Evolutionary conservation across 2,888 invertebrate species (phyloP), one percentile per base, ranked within the genome.

Genomic region (Apodemia mormo): DNA sequence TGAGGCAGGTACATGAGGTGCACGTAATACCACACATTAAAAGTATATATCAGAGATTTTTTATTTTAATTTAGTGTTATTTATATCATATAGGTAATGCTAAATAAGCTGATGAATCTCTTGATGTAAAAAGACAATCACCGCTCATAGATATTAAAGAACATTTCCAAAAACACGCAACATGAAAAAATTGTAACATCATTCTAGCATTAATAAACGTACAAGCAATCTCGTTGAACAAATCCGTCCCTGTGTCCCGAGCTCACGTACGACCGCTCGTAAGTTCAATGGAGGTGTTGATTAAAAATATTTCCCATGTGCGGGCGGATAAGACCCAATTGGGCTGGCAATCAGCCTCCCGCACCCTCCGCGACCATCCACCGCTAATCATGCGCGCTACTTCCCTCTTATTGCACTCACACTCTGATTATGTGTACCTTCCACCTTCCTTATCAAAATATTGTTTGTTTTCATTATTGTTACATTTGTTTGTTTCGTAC

Each of bases 251-350:
- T 89, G 91, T 71, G 71, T 75, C 73, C 78, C 79, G 84, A 86
- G 90, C 92, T 91, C 93, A 92, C 93, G 92, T 92, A 92, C 92
- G 88, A 88, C 89, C 90, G 91, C 93, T 93, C 93, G 93, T 93
- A 93, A 94, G 93, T 93, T 93, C 92, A 93, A 93, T 93, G 93
- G 93, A 93, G 93, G 94, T 93, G 93, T 94, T 94, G 94, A 93
- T 93, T 93, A 94, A 94, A 94, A 93, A 93, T 93, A 94, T 93
- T 93, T 93, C 93, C 93, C 93, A 93, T 93, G 92, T 91, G 93
- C 91, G 93, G 89, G 90, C 88, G 92, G 92, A 90, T 91, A 92
- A 92, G 90, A 92, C 92, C 90, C 93, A 93, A 93, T 93, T 93
- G 93, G 92, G 89, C 90, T 84, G 85, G 92, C 93, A 93, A 92